Evolutionary conservation across 1,140 invertebrate genomes (phyloP).

Genomic region (Leptinotarsa lineolata): DNA sequence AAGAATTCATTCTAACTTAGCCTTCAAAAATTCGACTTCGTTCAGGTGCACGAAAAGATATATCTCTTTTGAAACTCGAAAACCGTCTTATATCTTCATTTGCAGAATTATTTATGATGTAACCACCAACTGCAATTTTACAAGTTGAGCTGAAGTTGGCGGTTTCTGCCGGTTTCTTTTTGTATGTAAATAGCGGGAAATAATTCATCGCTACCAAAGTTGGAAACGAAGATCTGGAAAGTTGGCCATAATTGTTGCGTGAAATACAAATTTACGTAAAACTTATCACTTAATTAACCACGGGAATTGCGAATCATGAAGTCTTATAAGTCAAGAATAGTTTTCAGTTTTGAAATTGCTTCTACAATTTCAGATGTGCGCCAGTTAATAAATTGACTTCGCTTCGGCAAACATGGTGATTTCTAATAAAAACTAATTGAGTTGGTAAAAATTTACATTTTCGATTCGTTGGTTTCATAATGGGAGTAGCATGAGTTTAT

Average conservation of each 20-base stretch:
- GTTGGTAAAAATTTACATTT: background rate
- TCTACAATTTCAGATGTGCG: background rate
- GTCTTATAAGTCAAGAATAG: constrained; percentile 9
- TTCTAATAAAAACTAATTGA: background rate
- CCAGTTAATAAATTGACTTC: background rate
- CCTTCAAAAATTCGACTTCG: background rate
- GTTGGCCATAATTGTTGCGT: constrained; percentile 27
- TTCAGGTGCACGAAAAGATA: background rate
- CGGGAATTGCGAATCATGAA: constrained; percentile 21
- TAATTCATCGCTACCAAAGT: constrained; percentile 16
- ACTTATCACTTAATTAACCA: constrained; percentile 22
- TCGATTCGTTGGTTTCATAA: background rate
- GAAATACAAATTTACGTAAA: constrained; percentile 27
- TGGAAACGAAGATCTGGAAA: constrained; percentile 25
- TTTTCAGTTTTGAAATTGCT: background rate
- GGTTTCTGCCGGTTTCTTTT: constrained; percentile 16
- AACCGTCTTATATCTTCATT: background rate
- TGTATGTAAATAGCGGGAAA: constrained; percentile 23
- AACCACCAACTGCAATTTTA: constrained; percentile 13
- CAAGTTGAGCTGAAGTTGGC: constrained; percentile 6
- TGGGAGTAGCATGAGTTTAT: too few species aligned
- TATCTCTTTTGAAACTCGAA: background rate
- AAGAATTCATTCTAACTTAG: too few species aligned
- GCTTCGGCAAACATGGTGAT: background rate
- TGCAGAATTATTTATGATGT: constrained; percentile 6